Base-by-base conservation (phyloP, 2,888 invertebrate genomes). In the Flexamia atlantica region DNA sequence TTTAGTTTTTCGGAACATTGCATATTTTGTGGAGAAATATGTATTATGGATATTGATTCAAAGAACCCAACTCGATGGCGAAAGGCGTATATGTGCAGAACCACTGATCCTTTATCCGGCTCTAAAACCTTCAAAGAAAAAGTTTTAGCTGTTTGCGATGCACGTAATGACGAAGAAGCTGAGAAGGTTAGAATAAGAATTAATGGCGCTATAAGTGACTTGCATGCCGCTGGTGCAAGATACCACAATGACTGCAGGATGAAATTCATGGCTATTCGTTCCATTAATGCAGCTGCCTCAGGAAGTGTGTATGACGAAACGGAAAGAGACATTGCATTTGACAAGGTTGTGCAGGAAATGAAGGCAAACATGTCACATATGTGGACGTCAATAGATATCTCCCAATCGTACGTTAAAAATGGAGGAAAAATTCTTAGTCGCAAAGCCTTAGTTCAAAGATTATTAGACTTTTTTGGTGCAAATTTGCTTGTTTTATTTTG, bases 161-260 rank as follows among this genome's bases (percentile, higher is more conserved):
- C 25, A 57, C 17, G 74, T 23, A 25, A 72, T 30, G 72, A 72
- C 28, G 32, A 72, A 30, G 20, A 10, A 4, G 20, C 32, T 20
- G 7, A 72, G 28, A 40, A 30, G 7, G 32, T 72, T 72, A 72
- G 20, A 28, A 10, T 72, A 25, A 20, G 30, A 36, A 36, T 72
- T 20, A 20, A 72, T 36, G 72, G 72, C 40, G 72, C 32, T 72
- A 40, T 30, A 20, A 10, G 36, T 25, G 72, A 72, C 17, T 17
- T 72, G 20, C 72, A 72, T 72, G 72, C 32, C 20, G 72, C 72
- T 72, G 72, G 28, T 72, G 72, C 36, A 72, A 25, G 72, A 30
- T 72, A 72, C 28, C 40, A 72, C 32, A 72, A 7, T 4, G 32
- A 30, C 28, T 72, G 32, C 25, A 25, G 28, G 28, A 36, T 40